Base-by-base conservation (phyloP, 2,888 invertebrate genomes). In the Ecliptopera silaceata region DNA sequence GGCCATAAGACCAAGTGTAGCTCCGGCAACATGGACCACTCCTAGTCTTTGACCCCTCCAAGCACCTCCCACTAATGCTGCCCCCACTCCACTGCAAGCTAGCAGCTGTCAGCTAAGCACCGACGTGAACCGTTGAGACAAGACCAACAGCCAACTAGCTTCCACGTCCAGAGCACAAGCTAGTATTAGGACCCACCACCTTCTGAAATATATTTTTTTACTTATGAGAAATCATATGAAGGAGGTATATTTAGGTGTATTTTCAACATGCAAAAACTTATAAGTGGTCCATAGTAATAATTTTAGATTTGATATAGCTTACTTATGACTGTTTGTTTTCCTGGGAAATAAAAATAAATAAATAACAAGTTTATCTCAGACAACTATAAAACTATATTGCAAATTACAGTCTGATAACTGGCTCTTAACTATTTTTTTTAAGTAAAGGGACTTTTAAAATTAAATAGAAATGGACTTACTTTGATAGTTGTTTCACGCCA, bases 71-170 rank as follows among this genome's bases (percentile, higher is more conserved):
- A 97, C 93, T 63, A 97, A 82, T 3, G 97, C 96, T 8, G 95
- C 95, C 0, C 97, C 96, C 52, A 97, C 96, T 4, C 96, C 96
- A 61, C 96, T 96, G 82, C 97, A 97, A 64, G 97, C 96, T 71
- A 97, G 87, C 75, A 97, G 91, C 95, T 97, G 93, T 87, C 94
- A 94, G 84, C 88, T 88, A 59, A 91, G 69, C 38, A 89, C 91
- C 1, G 91, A 92, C 0, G 91, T 91, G 68, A 85, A 92, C 10
- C 91, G 71, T 84, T 97, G 97, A 0, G 97, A 96, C 77, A 95
- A 93, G 12, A 96, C 95, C 59, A 97, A 92, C 60, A 97, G 87
- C 81, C 95, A 97, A 77, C 96, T 95, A 4, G 97, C 97, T 86
- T 97, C 96, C n/a, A 97, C 97, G 77, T 97, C 97, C 59, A 96